Base-by-base conservation (phyloP, 2,888 invertebrate genomes). In the Listrodromus nycthemerus region DNA sequence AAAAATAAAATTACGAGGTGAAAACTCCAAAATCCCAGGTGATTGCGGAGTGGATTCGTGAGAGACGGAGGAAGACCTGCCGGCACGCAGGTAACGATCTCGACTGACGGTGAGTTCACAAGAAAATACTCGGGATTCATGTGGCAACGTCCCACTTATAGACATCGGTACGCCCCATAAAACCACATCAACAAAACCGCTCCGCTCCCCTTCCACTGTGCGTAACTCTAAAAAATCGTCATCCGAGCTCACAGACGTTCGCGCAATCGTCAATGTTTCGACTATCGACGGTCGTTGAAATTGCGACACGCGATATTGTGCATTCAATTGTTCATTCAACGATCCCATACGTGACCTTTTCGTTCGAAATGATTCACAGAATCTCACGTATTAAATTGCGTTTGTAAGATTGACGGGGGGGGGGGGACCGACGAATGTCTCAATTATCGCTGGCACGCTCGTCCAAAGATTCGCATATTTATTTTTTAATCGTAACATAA, bases 141-240 rank as follows among this genome's bases (percentile, higher is more conserved):
- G 91, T 91, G 89, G 89, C 91, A 90, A 89, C 91, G 93, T 90
- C 89, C 93, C 89, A 93, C 92, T 93, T 93, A 93, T 92, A 90
- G 90, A 88, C 87, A 86, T 83, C 82, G 87, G 82, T 84, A 87
- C 88, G 89, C 89, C 90, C 90, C 89, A 88, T 88, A 87, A 90
- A 90, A 89, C 85, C 86, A 83, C 84, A 84, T 82, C 85, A 80
- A 88, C 88, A 82, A 88, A 87, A 86, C 80, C 67, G 55, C 66
- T 21, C 61, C 41, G 63, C 33, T 79, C 85, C 81, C 82, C 81
- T 61, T 45, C 76, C 50, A 69, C 63, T 37, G 65, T 71, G 80
- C 50, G 67, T 66, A 70, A 48, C 50, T 74, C 79, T 63, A 73
- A 77, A 67, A 69, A 81, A 24, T 13, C 24, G 37, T 19, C 65